Base-by-base conservation (phyloP, 2,797 vertebrate species). In the Bradypus variegatus region DNA sequence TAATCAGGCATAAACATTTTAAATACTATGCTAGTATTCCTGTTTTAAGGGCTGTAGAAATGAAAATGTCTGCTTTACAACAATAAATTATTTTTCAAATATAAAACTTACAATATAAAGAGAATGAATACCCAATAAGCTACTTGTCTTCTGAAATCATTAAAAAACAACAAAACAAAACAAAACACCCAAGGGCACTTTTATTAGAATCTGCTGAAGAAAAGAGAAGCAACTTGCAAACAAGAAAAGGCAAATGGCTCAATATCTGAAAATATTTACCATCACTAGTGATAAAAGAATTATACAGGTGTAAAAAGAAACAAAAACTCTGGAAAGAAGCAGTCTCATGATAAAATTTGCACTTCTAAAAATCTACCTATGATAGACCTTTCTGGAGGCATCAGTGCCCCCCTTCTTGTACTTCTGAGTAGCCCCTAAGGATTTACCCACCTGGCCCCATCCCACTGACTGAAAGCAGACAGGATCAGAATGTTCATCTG, bases 31-130 rank as follows among this genome's bases (percentile, higher is more conserved):
- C 45, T 38, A 90, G 27, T 41, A 18, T 75, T 78, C 65, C 72
- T 50, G 36, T 91, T 83, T 89, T 76, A 86, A 92, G 31, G 53
- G 16, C 64, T 92, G 8, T 55, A 88, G 81, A 82, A 88, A 88
- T 72, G 10, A n/a, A 83, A 83, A 75, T 55, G 31, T 29, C 16
- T 77, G 67, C 23, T 72, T 41, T 81, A 62, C 33, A 78, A 31
- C 21, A 48, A 60, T 58, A 64, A 58, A 36, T 9, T 41, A 70
- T 29, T 90, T 94, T 92, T 92, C 78, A 93, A 93, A 90, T 8
- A 70, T 36, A 83, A 91, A 91, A 87, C 33, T 86, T 67, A 50
- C 0, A 75, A 29, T 67, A 65, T 64, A 72, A 79, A 92, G 55
- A 88, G 67, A 77, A 53, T 73, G 19, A 91, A 62, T 79, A 91